phyloP scores from a whole-genome alignment of 2,113 vertebrate genomes.

The Axis porcinus region DNA sequence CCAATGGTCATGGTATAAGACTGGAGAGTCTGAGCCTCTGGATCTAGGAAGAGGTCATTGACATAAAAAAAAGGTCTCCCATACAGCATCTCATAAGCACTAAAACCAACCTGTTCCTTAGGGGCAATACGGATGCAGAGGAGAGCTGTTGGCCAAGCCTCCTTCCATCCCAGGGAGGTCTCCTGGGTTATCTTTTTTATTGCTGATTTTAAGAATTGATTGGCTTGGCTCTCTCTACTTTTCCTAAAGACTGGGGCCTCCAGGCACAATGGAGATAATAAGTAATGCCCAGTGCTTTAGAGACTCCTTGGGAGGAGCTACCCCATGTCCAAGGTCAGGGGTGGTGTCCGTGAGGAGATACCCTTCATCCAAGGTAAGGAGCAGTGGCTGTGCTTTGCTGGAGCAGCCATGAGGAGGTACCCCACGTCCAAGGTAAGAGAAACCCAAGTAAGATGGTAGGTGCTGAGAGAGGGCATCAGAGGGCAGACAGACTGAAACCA shows the following conservation, averaged over 20 bases:
- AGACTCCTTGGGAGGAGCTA: neutral
- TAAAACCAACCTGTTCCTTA: neutral
- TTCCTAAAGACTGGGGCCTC: neutral
- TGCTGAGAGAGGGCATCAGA: neutral
- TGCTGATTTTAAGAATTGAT: neutral
- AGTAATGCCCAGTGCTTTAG: neutral
- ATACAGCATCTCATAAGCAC: neutral
- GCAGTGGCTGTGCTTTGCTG: neutral
- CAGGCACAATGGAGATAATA: neutral
- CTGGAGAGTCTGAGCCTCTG: neutral
- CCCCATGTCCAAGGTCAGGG: neutral
- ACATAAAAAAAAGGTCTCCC: neutral
- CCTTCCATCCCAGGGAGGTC: neutral
- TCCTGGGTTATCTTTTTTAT: neutral
- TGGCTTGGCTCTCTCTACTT: neutral
- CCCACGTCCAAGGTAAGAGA: neutral
- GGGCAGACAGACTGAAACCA: neutral
- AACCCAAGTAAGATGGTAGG: neutral
- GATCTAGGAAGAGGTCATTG: neutral
- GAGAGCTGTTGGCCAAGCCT: neutral
- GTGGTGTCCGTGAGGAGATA: rapidly evolving
- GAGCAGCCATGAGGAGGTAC: neutral
- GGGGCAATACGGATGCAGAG: neutral
- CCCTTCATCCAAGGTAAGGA: neutral
- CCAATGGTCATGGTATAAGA: neutral